Conservation (phyloP, 2,888 invertebrate genomes). For the Leucophenga maculata region DNA sequence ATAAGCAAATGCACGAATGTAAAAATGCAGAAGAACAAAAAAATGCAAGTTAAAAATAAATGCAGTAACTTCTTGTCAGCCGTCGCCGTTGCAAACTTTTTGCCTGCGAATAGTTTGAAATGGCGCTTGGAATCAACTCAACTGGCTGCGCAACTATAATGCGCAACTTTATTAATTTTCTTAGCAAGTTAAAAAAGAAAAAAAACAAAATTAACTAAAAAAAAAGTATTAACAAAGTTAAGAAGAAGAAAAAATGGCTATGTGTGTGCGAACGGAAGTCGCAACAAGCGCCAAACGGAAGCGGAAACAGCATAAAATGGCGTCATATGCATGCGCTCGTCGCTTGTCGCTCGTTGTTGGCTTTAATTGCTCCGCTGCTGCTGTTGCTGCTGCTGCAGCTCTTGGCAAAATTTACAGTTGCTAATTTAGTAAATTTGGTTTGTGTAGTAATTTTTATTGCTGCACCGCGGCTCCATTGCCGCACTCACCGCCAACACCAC, state of each 20-base stretch:
- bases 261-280: background rate
- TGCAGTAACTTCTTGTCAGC: too few species aligned
- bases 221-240: conserved; percentile 1
- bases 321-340: too few species aligned
- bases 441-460: conserved; percentile 47
- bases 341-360: conserved; percentile 21
- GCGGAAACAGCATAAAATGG: too few species aligned
- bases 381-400: background rate
- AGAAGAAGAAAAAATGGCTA: background rate
- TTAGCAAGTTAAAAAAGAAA: conserved; percentile 19
- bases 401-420: conserved; percentile 48
- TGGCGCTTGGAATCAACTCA: background rate
- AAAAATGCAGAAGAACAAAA: background rate
- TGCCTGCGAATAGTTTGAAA: too few species aligned
- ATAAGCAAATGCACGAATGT: background rate
- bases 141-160: conserved; percentile 47
- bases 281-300: background rate
- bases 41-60: background rate
- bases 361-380: conserved; percentile 26
- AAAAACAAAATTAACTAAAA: background rate
- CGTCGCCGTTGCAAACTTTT: too few species aligned
- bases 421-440: conserved; percentile 62
- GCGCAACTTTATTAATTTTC: conserved; percentile 60
- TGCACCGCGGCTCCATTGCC: conserved; percentile 15
- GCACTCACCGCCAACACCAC: conserved; percentile 33